These are phyloP conservation scores for Peromyscus aztecus DNA, from an alignment of 2,797 vertebrate species.

Conservation along the genomic window DNA sequence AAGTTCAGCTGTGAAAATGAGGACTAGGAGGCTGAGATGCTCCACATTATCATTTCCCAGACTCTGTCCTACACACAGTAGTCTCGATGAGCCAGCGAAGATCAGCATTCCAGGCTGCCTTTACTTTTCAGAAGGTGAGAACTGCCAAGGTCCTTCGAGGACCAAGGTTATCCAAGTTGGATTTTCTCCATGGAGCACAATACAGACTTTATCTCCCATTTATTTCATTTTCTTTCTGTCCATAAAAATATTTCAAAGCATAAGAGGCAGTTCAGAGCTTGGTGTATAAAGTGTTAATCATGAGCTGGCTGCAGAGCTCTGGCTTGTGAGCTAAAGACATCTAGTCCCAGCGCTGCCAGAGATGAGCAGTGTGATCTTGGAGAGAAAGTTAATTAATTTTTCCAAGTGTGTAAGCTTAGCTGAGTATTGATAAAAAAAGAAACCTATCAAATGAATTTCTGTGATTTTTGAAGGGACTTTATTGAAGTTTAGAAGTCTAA, in stretches of 20 bases:
- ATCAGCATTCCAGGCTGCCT: not conserved
- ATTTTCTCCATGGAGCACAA: not conserved
- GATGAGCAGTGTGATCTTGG: not conserved
- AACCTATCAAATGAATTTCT: too few relatives aligned
- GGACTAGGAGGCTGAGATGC: not conserved
- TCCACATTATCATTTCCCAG: not conserved
- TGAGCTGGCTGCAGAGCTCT: not conserved
- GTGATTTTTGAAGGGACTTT: constrained; percentile 27
- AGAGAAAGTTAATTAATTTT: constrained; percentile 19
- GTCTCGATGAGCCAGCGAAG: not conserved
- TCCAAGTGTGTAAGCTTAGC: not conserved
- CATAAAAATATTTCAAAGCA: not conserved
- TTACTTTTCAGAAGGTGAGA: not conserved
- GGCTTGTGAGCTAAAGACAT: not conserved
- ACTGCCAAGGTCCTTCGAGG: not conserved
- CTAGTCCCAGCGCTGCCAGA: not conserved
- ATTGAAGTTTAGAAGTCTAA: not conserved
- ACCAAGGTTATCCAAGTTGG: not conserved
- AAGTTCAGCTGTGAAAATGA: not conserved
- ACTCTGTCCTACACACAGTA: not conserved
- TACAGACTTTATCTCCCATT: not conserved
- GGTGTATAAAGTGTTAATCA: not conserved
- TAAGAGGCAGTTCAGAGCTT: not conserved
- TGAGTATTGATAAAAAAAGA: too few relatives aligned
- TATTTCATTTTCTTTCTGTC: constrained; percentile 16